Evolutionary conservation across 1,140 invertebrate species (phyloP).

Genomic region (Drosophila eugracilis): DNA sequence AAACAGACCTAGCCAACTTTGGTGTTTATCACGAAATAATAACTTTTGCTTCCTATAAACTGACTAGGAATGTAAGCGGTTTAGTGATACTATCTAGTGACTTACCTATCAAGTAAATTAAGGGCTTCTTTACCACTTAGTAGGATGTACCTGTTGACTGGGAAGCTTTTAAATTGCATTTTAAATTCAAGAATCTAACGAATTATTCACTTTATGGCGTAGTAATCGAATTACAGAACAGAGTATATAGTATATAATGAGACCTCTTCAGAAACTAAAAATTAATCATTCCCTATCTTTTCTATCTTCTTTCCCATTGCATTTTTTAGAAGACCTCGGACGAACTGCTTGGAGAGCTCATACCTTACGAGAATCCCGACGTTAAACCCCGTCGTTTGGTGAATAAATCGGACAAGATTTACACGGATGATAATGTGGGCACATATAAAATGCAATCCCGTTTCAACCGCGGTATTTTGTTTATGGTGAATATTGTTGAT

Average conservation of each 20-base stretch:
- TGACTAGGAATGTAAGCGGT: too few species aligned
- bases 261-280: background rate
- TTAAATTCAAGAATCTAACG: too few species aligned
- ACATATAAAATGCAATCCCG: constrained; percentile 54
- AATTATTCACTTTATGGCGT: too few species aligned
- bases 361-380: constrained; percentile 23
- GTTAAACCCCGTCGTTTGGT: constrained; percentile 8
- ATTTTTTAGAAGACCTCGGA: background rate
- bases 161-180: too few species aligned
- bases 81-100: too few species aligned
- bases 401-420: constrained; percentile 34
- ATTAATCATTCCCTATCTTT: background rate
- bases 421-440: constrained; percentile 27
- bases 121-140: too few species aligned
- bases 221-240: too few species aligned
- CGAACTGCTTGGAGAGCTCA: constrained; percentile 14
- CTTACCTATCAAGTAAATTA: too few species aligned
- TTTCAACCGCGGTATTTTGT: constrained; percentile 85
- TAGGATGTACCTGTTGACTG: too few species aligned
- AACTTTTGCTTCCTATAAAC: too few species aligned
- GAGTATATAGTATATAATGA: background rate
- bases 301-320: background rate
- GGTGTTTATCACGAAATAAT: too few species aligned
- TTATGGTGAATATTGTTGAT: constrained; percentile 87
- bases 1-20: too few species aligned